A percentile compares a stretch with the other conserved stretches of the same genome.
Conservation (phyloP, 2,113 vertebrate species). For the Amphilophus citrinellus region DNA sequence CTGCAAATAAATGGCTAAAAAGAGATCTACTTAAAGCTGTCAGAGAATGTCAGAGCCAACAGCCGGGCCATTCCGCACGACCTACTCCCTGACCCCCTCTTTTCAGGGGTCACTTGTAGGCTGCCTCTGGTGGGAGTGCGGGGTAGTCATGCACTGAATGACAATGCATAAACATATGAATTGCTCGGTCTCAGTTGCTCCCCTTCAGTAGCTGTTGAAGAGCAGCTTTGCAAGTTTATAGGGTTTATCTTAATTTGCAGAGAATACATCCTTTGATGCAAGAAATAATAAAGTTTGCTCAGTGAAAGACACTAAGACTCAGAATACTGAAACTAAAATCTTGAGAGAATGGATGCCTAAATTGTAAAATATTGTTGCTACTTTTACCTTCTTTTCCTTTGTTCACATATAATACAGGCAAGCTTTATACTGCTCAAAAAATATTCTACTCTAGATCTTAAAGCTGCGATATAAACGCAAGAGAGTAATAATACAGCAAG, state of each 20-base stretch:
- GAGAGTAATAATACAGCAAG: slow-evolving; percentile 47
- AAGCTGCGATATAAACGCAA: slow-evolving; percentile 34
- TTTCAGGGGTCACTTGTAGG: slow-evolving; percentile 82
- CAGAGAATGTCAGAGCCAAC: slow-evolving; percentile 85
- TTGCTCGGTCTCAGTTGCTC: slow-evolving; percentile 45
- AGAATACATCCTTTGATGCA: background rate
- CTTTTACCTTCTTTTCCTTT: background rate
- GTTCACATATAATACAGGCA: background rate
- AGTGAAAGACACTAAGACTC: background rate
- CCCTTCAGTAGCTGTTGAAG: slow-evolving; percentile 45
- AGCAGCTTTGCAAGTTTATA: slow-evolving; percentile 26
- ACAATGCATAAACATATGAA: slow-evolving; percentile 79
- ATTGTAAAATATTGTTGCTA: background rate
- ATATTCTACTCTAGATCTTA: background rate
- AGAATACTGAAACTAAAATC: rapidly evolving
- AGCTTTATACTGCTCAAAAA: slow-evolving; percentile 1
- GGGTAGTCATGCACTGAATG: slow-evolving; percentile 80
- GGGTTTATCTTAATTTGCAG: slow-evolving; percentile 46
- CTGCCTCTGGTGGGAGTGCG: slow-evolving; percentile 80
- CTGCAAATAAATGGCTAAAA: slow-evolving; percentile 83
- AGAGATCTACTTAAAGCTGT: slow-evolving; percentile 87
- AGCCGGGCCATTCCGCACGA: slow-evolving; percentile 84
- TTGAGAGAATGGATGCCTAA: background rate
- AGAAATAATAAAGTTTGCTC: background rate
- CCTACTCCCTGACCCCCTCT: slow-evolving; percentile 84